Percentiles rank a stretch among this genome's conserved stretches.
phyloP scores from a whole-genome alignment of 1,140 invertebrate genomes.

The Ceratosolen fusciceps region DNA sequence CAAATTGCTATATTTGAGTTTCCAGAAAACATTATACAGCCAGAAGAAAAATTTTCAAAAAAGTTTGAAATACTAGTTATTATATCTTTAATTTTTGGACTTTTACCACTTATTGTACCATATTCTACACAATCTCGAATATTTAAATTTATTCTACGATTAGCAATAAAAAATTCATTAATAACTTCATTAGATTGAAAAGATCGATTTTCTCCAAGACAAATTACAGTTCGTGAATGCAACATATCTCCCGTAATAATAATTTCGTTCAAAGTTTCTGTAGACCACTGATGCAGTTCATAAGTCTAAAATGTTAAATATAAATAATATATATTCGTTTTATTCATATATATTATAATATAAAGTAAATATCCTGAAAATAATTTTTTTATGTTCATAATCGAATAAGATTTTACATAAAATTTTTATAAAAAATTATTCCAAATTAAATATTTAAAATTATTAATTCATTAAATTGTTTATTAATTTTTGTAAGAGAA shows the following conservation, averaged over 20 bases:
- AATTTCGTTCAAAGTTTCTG: slow-evolving; percentile 59
- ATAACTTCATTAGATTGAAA: slow-evolving; percentile 59
- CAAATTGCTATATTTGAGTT: slow-evolving; percentile 57
- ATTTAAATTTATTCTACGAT: slow-evolving; percentile 58
- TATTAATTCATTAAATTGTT: too few relatives aligned
- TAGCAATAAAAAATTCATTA: slow-evolving; percentile 62
- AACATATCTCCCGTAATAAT: slow-evolving; percentile 61
- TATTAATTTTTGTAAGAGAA: too few relatives aligned
- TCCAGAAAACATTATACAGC: slow-evolving; percentile 53
- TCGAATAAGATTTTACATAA: too few relatives aligned
- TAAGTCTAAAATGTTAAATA: slow-evolving; percentile 53
- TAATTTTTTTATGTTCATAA: too few relatives aligned
- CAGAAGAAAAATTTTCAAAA: slow-evolving; percentile 57
- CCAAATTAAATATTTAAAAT: too few relatives aligned
- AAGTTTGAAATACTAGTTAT: slow-evolving; percentile 55
- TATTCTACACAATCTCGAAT: slow-evolving; percentile 63
- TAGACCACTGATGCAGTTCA: slow-evolving; percentile 57
- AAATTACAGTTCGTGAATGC: slow-evolving; percentile 56
- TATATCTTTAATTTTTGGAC: slow-evolving; percentile 52
- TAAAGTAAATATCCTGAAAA: too few relatives aligned
- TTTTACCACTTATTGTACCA: slow-evolving; percentile 54
- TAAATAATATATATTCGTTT: too few relatives aligned
- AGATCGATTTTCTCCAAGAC: slow-evolving; percentile 42
- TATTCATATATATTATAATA: too few relatives aligned
- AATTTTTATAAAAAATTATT: too few relatives aligned